These are phyloP conservation scores for Mesocentrotus franciscanus DNA, from an alignment of 53 echinoderm and acorn worm species.

Conservation along the genomic window DNA sequence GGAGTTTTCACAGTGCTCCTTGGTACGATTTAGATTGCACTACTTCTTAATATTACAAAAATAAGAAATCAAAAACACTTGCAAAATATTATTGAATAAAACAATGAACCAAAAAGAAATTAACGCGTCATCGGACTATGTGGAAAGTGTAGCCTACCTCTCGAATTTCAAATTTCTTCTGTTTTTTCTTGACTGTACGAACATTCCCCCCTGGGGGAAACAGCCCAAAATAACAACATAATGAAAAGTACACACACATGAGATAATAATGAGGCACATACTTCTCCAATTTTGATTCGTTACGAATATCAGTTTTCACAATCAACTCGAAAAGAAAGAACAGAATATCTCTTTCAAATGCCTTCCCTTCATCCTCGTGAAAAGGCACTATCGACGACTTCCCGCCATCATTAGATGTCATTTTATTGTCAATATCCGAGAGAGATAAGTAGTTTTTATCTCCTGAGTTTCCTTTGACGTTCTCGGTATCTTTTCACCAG, in stretches of 20 bases:
- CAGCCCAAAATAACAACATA: background rate
- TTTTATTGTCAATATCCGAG: conserved; percentile 64
- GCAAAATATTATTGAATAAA: no score
- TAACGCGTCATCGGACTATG: background rate
- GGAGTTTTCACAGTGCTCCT: no score
- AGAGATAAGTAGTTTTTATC: conserved; percentile 60
- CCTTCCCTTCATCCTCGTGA: background rate
- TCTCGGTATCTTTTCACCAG: background rate
- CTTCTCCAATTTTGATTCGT: conserved; percentile 4
- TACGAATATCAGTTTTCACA: background rate
- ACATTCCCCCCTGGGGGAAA: background rate
- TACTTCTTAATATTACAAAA: no score
- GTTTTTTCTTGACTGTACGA: background rate
- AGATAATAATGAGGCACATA: background rate
- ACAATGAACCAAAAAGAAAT: background rate
- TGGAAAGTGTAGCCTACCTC: background rate
- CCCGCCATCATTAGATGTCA: conserved; percentile 5
- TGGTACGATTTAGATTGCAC: no score
- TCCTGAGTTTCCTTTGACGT: conserved; percentile 44
- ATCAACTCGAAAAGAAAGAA: background rate
- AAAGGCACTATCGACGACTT: conserved; percentile 53
- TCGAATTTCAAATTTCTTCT: background rate
- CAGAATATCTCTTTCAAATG: conserved; percentile 14
- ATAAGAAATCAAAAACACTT: no score
- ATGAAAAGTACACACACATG: background rate